These are phyloP conservation scores for Galerucella pusilla DNA, from an alignment of 2,888 invertebrate species.

Conservation along the genomic window DNA sequence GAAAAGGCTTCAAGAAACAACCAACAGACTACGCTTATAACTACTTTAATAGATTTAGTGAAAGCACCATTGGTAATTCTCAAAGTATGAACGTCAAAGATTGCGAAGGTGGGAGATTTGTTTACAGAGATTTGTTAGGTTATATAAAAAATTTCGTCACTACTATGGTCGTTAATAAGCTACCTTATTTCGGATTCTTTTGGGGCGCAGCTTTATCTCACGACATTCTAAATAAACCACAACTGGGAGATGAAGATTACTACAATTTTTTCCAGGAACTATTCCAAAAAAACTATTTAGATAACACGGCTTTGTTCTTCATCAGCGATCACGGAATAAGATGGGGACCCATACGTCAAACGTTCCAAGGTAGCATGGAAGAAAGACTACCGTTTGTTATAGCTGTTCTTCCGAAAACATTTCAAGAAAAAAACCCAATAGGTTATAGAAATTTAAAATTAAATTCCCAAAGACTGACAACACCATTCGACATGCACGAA, in stretches of 20 bases:
- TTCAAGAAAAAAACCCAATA: slow-evolving; percentile 71
- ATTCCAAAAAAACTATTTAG: slow-evolving; percentile 68
- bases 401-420: slow-evolving; percentile 78
- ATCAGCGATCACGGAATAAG: slow-evolving; percentile 93
- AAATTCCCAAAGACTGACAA: slow-evolving; percentile 80
- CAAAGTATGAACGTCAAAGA: slow-evolving; percentile 73
- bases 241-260: slow-evolving; percentile 77
- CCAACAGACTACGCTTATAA: slow-evolving; percentile 90
- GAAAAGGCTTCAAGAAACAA: slow-evolving; percentile 78
- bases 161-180: slow-evolving; percentile 69
- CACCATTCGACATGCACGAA: slow-evolving; percentile 86
- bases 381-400: slow-evolving; percentile 87
- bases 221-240: slow-evolving; percentile 84
- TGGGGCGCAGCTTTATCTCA: slow-evolving; percentile 89
- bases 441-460: slow-evolving; percentile 73
- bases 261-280: slow-evolving; percentile 70
- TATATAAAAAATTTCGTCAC: slow-evolving; percentile 75
- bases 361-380: slow-evolving; percentile 88
- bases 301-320: slow-evolving; percentile 75
- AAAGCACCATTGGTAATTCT: slow-evolving; percentile 74
- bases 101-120: slow-evolving; percentile 78
- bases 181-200: slow-evolving; percentile 82
- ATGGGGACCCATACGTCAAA: slow-evolving; percentile 85
- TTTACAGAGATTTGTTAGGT: slow-evolving; percentile 77
- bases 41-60: slow-evolving; percentile 78